Base-by-base conservation (phyloP, 2,888 invertebrate species). In the Ellobium chinense region DNA sequence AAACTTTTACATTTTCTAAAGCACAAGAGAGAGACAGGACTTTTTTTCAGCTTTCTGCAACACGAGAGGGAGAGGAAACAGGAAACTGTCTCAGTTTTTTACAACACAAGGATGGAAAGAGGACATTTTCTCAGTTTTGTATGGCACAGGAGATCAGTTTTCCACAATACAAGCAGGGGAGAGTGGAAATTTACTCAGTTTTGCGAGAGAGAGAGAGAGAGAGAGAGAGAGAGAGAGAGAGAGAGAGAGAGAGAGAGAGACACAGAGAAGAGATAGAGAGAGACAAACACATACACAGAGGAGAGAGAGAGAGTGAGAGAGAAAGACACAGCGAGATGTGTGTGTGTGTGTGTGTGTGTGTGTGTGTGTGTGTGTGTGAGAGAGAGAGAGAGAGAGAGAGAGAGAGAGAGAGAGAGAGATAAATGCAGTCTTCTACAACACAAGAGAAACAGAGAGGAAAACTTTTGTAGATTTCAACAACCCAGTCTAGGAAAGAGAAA, bases 251-350 rank as follows among this genome's bases (percentile, higher is more conserved):
- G 37, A 63, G 63, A 63, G 29, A 63, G 63, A 63, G 27, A 29
- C 9, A 18, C 7, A 18, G 18, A 46, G 46, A 18, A 46, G 46
- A 46, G 46, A 46, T 12, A 46, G 46, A 46, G 46, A 18, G 46
- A 18, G 46, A 46, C 9, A 46, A 46, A 46, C 21, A 74, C 37
- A 37, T 31, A 39, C 36, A 60, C 36, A 31, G 60, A 63, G 31
- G 62, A 62, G 70, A 70, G 70, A 70, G 70, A 70, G 70, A 70
- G 70, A 46, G 46, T 46, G 70, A 70, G 27, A 74, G 14, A 74
- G 34, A 74, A 5, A 46, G 46, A 12, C 9, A 18, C 18, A 46
- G n/a, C n/a, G n/a, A n/a, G n/a, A n/a, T n/a, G n/a, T n/a, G 58
- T 24, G 58, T 24, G 58, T 24, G 58, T 24, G 14, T 7, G 58